phyloP scores from a whole-genome alignment of 2,888 invertebrate genomes.

The Lasioglossum vierecki region DNA sequence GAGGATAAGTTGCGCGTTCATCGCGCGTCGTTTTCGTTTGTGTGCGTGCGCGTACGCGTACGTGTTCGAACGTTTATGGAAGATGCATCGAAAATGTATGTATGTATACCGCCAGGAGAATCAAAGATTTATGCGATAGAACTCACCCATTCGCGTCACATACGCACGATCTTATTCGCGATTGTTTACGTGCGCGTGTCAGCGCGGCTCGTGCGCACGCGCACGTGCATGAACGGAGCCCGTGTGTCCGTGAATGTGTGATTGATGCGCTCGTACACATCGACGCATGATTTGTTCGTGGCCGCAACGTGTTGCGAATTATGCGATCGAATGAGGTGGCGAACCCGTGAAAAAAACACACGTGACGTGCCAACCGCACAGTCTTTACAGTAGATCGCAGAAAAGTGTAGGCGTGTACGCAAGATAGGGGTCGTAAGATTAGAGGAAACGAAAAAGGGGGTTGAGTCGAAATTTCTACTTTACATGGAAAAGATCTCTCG shows the following conservation, averaged over 20 bases:
- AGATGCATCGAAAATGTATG: constrained; percentile 41
- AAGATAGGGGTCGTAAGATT: constrained; percentile 31
- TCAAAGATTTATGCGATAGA: constrained; percentile 38
- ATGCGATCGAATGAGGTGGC: constrained; percentile 45
- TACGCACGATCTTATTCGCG: constrained; percentile 13
- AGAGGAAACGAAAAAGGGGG: constrained; percentile 25
- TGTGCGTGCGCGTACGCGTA: neutral
- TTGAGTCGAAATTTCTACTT: neutral
- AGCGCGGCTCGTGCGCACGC: neutral
- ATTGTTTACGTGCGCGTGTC: neutral
- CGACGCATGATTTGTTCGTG: constrained; percentile 54
- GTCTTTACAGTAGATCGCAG: constrained; percentile 54
- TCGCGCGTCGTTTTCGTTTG: constrained; percentile 21
- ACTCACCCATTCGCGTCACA: constrained; percentile 27
- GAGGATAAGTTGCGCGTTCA: constrained; percentile 17
- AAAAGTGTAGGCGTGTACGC: constrained; percentile 19
- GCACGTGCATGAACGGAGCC: constrained; percentile 8
- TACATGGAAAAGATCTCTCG: neutral
- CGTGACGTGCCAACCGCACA: constrained; percentile 37
- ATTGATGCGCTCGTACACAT: constrained; percentile 49
- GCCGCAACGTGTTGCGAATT: constrained; percentile 50
- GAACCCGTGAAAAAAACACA: constrained; percentile 9
- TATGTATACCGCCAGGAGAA: constrained; percentile 25
- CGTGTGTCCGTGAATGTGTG: constrained; percentile 17
- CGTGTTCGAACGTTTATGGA: constrained; percentile 15